Evolutionary conservation across 2,888 invertebrate genomes (phyloP), one percentile per base, ranked within the genome.

Genomic region (Drosophila peninsularis): DNA sequence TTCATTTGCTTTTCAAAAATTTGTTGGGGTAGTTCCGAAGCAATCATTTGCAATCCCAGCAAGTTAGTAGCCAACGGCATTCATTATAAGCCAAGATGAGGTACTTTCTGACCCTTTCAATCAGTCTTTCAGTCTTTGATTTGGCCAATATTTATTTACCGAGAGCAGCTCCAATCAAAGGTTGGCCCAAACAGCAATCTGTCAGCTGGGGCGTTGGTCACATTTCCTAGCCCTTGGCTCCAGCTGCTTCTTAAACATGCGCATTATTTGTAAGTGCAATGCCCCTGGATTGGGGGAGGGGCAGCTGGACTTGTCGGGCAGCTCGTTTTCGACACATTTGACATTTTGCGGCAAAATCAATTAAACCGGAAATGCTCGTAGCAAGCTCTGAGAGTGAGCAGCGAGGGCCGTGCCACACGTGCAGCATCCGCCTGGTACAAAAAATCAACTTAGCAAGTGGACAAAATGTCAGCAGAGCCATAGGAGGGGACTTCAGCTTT

Each of bases 281-380:
- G 34, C 45, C 52, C 47, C 36, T 30, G 17, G 36, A 5, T 17
- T 7, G 30, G 14, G 7, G 14, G 17, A 14, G 63, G 60, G 36
- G 13, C 24, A 47, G 41, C 27, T 37, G 19, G 32, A 66, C 58
- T 55, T 67, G 71, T 71, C 60, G 34, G 62, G 65, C 61, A 79
- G 54, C 82, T 77, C 74, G 80, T 78, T 79, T 80, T 80, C 79
- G 79, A 85, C 84, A 89, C 82, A 83, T 88, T 89, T 85, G 79
- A 89, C 78, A 87, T 86, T 90, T 87, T 84, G 86, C 80, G 87
- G 90, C 69, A 84, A 88, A 90, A 89, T 90, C 89, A 90, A 90
- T 90, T 90, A 89, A 90, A 80, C 78, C 88, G 89, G 87, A 89
- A 87, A 89, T 82, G 86, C 84, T 78, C 82, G 82, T 78, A 69